A percentile compares a stretch with the other conserved stretches of the same genome.
These are phyloP conservation scores for Sepiola atlantica DNA, from an alignment of 2,888 invertebrate species.

Conservation along the genomic window DNA sequence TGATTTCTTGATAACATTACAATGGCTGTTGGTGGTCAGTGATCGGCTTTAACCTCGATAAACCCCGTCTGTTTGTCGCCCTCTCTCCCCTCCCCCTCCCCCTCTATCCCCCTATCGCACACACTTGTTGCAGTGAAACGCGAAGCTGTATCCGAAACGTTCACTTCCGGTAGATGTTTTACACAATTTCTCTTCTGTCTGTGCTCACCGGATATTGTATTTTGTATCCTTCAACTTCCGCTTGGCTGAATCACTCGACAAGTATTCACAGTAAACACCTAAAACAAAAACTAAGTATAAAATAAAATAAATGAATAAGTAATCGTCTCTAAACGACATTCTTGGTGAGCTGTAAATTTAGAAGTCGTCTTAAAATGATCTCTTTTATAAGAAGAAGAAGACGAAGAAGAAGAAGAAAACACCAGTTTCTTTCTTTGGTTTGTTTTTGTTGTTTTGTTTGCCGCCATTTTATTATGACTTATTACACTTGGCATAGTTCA, in stretches of 20 bases:
- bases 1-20: background rate
- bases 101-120: background rate
- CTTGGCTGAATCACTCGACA: background rate
- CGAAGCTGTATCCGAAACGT: background rate
- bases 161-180: background rate
- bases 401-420: too few species aligned
- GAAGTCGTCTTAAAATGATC: too few species aligned
- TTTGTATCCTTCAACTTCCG: background rate
- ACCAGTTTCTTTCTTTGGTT: too few species aligned
- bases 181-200: background rate
- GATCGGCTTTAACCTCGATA: too few species aligned
- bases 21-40: background rate
- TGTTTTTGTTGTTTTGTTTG: too few species aligned
- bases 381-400: background rate
- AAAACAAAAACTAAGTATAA: background rate
- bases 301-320: too few species aligned
- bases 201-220: background rate
- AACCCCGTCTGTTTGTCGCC: too few species aligned
- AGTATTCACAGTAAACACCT: background rate
- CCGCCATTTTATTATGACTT: too few species aligned
- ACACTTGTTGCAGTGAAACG: background rate
- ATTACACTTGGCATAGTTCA: too few species aligned
- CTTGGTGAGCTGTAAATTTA: background rate
- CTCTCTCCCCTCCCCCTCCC: background rate
- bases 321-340: background rate